phyloP scores from a whole-genome alignment of 2,888 invertebrate genomes.

The Ashinkailepas kermadecensis region DNA sequence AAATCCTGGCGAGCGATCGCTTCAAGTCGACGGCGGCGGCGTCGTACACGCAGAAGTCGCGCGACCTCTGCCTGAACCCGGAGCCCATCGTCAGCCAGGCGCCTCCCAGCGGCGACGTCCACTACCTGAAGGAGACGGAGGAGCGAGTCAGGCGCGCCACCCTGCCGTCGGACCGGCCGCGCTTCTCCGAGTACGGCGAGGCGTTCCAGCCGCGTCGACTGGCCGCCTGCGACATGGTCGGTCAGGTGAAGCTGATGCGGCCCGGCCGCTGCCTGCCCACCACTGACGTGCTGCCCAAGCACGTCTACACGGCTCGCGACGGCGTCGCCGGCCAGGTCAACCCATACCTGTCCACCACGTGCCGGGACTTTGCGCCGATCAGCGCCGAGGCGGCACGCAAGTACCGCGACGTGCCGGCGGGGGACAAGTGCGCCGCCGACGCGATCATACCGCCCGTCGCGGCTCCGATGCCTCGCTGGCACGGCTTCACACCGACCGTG shows the following conservation, averaged over 20 bases:
- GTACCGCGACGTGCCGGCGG: not conserved
- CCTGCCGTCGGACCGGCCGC: not conserved
- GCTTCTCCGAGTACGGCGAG: slow-evolving; percentile 16
- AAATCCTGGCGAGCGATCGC: not conserved
- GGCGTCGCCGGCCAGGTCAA: slow-evolving; percentile 9
- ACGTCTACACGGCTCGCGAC: not conserved
- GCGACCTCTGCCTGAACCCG: slow-evolving; percentile 6
- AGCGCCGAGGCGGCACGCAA: not conserved
- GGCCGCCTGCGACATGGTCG: not conserved
- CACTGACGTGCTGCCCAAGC: not conserved
- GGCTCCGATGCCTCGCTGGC: not conserved
- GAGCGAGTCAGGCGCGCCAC: not conserved
- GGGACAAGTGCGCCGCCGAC: not conserved
- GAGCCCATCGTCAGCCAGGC: slow-evolving; percentile 9
- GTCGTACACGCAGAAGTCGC: not conserved
- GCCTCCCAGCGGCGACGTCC: not conserved
- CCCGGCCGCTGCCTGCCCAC: not conserved
- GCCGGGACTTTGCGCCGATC: not conserved
- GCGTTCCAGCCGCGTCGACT: not conserved
- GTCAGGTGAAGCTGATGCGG: not conserved
- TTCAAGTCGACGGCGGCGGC: not conserved
- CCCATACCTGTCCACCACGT: slow-evolving; percentile 4
- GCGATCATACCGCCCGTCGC: not conserved
- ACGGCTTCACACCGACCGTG: not conserved
- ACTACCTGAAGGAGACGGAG: not conserved